Base-by-base conservation (phyloP, 2,797 vertebrate species). In the Microtus obscurus region DNA sequence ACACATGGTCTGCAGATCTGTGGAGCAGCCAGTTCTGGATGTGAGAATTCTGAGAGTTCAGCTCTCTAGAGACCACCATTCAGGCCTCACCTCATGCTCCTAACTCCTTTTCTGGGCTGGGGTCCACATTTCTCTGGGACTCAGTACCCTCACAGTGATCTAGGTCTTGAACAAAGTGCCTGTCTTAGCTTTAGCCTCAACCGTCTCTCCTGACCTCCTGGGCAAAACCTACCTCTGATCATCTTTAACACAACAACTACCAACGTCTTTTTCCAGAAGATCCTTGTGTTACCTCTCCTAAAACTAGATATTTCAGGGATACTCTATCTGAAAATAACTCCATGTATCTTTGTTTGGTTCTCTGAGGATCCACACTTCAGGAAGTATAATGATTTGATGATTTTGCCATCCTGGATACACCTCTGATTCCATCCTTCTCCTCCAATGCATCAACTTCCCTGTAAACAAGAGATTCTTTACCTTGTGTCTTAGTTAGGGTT, bases 31-130 rank as follows among this genome's bases (percentile, higher is more conserved):
- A 7, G 13, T 5, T 7, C 43, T 74, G 4, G 48, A 43, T n/a
- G 8, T 3, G 25, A 7, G 6, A 25, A 71, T 10, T 40, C 53
- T 45, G 25, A 16, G 19, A 11, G 1, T 82, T 65, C 65, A 34
- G 27, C n/a, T 77, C 13, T 65, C 1, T 4, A 48, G 37, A 77
- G 43, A 25, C 9, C 67, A 67, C 71, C 4, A 21, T 31, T 73
- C 43, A 23, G 34, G 29, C 5, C 59, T 81, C 19, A 48, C 4
- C 25, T 43, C 31, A 53, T 4, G 14, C 37, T 82, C 25, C 69
- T 82, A 51, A 74, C 1, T 0, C 40, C 21, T 83, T 40, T 90
- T n/a, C n/a, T 19, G 0, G 19, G 5, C 4, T 1, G 9, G 5
- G 2, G 19, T 37, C 11, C 23, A 86, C 19, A 19, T 83, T 85